phyloP scores from a whole-genome alignment of 2,797 vertebrate genomes.

The Chiloscyllium punctatum region DNA sequence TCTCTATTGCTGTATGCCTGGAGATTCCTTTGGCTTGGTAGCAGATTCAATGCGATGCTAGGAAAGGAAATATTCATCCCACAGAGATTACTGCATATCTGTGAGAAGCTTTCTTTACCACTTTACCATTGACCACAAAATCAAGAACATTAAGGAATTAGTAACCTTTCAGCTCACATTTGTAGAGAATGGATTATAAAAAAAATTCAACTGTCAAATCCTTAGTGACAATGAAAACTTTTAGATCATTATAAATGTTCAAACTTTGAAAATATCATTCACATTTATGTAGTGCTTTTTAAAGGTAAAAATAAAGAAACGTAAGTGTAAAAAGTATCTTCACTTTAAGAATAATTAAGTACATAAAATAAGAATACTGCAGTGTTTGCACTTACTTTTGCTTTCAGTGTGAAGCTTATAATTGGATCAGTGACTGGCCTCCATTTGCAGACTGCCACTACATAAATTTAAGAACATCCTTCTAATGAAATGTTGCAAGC shows the following conservation, averaged over 20 bases:
- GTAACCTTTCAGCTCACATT: constrained; percentile 7
- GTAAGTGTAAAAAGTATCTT: neutral
- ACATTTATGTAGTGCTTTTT: neutral
- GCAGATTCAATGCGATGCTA: too few relatives aligned
- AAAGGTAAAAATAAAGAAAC: neutral
- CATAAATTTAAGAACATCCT: neutral
- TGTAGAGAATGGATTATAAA: neutral
- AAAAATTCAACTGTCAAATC: neutral
- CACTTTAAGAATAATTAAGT: neutral
- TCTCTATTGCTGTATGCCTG: neutral
- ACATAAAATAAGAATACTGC: neutral
- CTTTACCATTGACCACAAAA: neutral
- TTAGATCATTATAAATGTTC: neutral
- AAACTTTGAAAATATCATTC: neutral
- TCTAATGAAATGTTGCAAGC: constrained; percentile 21
- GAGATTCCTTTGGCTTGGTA: too few relatives aligned
- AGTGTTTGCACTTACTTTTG: neutral
- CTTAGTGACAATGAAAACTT: neutral
- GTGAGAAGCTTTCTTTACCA: neutral
- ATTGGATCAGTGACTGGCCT: neutral
- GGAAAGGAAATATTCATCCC: neutral
- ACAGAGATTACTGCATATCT: neutral
- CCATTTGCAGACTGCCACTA: neutral
- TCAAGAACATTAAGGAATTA: neutral
- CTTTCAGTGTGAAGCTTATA: neutral